phyloP scores from a whole-genome alignment of 2,113 vertebrate species.

The Eira barbara region DNA sequence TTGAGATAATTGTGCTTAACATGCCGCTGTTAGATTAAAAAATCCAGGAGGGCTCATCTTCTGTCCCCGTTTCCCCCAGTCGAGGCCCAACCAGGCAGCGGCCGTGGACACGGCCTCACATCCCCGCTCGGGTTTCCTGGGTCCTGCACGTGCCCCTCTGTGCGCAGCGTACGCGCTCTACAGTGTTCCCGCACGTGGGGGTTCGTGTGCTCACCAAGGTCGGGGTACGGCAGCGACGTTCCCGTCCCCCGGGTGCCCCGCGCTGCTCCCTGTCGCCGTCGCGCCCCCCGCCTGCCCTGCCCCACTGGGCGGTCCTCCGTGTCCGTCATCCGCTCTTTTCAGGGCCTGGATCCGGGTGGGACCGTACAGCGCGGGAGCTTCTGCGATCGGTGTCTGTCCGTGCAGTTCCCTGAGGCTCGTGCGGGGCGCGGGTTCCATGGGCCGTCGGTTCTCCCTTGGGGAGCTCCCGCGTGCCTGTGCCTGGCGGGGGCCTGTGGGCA shows the following conservation, averaged over 20 bases:
- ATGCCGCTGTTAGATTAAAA: no score
- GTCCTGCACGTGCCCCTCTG: not conserved
- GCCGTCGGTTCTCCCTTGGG: no score
- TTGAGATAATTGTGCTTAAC: not conserved
- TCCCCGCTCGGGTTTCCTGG: not conserved
- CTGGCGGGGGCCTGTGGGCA: not conserved
- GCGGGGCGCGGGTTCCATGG: no score
- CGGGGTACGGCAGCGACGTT: not conserved
- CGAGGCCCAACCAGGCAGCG: not conserved
- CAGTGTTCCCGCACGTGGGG: not conserved
- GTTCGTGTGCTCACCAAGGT: no score
- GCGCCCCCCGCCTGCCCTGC: not conserved
- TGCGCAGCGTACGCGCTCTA: not conserved
- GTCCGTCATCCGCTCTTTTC: not conserved
- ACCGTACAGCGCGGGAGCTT: not conserved
- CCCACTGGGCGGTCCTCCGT: not conserved
- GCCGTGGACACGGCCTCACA: not conserved
- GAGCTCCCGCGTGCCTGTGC: no score
- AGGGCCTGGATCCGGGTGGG: no score
- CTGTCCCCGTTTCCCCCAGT: not conserved
- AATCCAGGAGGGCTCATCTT: not conserved
- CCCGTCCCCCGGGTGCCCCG: fast-evolving
- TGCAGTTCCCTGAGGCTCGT: not conserved
- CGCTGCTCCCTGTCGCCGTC: not conserved
- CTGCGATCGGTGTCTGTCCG: not conserved